Base-by-base conservation (phyloP, 2,113 vertebrate genomes). In the Nothocercus julius region DNA sequence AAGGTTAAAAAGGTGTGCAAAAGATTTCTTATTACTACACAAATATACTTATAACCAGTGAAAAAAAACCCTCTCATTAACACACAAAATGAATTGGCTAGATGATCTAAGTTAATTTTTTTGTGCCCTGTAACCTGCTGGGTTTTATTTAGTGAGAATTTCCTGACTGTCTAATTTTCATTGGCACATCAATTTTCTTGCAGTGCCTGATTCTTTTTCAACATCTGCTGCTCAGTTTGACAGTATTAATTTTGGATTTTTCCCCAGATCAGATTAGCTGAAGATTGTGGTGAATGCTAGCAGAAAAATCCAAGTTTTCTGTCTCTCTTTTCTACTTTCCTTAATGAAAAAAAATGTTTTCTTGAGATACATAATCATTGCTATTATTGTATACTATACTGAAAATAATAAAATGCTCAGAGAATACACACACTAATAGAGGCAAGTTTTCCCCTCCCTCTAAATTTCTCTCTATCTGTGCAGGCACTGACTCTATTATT, bases 161-260 rank as follows among this genome's bases (percentile, higher is more conserved):
- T 95, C 86, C 69, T 92, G 74, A 80, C 95, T 91, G 58, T 93
- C 91, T 92, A 93, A 94, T 97, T 96, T 95, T 96, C 90, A 69
- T 87, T 97, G 96, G 95, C 95, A 96, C 85, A 79, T 88, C 83
- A 86, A 89, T 92, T 92, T 96, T 93, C 93, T 96, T 94, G 85
- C 93, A 90, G 83, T 69, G 90, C 62, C 90, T 93, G 74, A 94
- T 93, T 95, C 86, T 93, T 95, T 96, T 92, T 95, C 88, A 96
- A 94, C 95, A 97, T 96, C 95, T 97, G 96, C 66, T 96, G 80
- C 95, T 96, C 93, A 89, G 92, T 97, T 96, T 96, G 94, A 97
- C 85, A 95, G 83, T 87, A 93, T 96, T 96, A 95, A 96, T 96
- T 96, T 96, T 97, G 95, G 94, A 96, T 89, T 92, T 96, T 94